Evolutionary conservation across 2,797 vertebrate genomes (phyloP).

Genomic region (Macroramphosus scolopax): DNA sequence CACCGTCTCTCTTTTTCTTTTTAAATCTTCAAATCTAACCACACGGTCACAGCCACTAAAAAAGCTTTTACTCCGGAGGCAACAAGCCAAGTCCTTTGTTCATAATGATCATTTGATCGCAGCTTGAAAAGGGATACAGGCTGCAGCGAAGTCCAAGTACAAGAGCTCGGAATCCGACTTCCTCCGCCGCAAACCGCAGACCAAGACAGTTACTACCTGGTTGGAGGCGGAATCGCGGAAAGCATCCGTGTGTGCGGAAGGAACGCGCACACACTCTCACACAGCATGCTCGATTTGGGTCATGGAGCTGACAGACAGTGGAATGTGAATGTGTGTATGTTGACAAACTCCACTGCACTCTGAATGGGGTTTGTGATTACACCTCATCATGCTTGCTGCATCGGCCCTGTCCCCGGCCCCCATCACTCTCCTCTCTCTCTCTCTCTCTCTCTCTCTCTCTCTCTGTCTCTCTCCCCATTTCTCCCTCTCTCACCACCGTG

Average conservation of each 20-base stretch:
- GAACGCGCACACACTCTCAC: conserved; percentile 27
- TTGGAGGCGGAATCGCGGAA: conserved; percentile 60
- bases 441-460: neutral
- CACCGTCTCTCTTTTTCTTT: neutral
- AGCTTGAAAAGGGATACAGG: conserved; percentile 74
- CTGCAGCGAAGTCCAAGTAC: conserved; percentile 57
- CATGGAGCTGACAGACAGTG: conserved; percentile 74
- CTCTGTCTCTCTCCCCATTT: conserved; percentile 27
- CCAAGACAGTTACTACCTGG: conserved; percentile 71
- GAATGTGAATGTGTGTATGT: conserved; percentile 78
- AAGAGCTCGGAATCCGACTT: conserved; percentile 67
- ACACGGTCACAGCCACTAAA: conserved; percentile 62
- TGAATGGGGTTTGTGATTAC: conserved; percentile 81
- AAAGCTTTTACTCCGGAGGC: conserved; percentile 73
- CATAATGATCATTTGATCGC: conserved; percentile 75
- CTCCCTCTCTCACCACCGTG: conserved; percentile 64
- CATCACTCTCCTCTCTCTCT: too few relatives aligned
- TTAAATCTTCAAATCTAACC: conserved; percentile 58
- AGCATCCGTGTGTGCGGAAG: conserved; percentile 33
- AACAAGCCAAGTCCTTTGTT: conserved; percentile 74
- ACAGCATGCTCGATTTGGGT: conserved; percentile 71
- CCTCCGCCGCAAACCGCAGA: conserved; percentile 67
- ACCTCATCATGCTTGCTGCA: conserved; percentile 71
- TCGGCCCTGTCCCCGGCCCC: conserved; percentile 53
- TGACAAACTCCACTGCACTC: conserved; percentile 80